Evolutionary conservation across 2,797 vertebrate genomes (phyloP), one percentile per base, ranked within the genome.

Genomic region (Melanotaenia maccullochi): DNA sequence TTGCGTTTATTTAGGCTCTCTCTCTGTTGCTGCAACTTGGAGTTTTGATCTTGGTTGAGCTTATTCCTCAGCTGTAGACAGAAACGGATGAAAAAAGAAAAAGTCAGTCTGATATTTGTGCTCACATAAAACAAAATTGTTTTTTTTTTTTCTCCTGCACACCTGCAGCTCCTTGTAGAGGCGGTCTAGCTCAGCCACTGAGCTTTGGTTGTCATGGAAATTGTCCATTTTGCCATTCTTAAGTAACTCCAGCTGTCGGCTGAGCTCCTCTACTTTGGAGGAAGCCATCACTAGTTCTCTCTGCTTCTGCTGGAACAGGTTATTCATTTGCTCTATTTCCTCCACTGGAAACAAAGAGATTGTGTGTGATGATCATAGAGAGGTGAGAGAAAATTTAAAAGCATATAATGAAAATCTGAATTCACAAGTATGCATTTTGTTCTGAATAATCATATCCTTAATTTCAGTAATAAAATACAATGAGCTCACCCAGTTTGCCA

Each of bases 151-250:
- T 11, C 55, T 42, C 65, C 2, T 81, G n/a, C 95, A 90, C 93
- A 99, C 98, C 96, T 99, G 98, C 70, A 99, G 94, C 81, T 99
- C 98, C 92, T 97, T 98, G 92, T 99, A 99, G 9, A 99, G 95
- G 1, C 96, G 94, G 70, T 99, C 97, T 0, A 99, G 95, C 84
- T 99, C 98, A 0, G 96, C 96, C 52, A 93, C 91, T 1, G 93
- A 93, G 77, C 86, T 90, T 82, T 92, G 93, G 75, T 89, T 92
- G 87, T 98, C 96, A 0, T 96, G 95, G 84, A 95, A 93, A 68
- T 95, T 93, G 1, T 99, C 98, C 61, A 96, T 94, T 81, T 96
- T 94, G 74, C 96, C 96, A 0, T 95, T 97, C 93, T 96, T 98
- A 73, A 99, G 94, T 92, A 97, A 94, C 85, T 99, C 98, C 71